A percentile compares a stretch with the other conserved stretches of the same genome.
Evolutionary conservation across 2,888 invertebrate species (phyloP).

Genomic region (Abrostola tripartita): DNA sequence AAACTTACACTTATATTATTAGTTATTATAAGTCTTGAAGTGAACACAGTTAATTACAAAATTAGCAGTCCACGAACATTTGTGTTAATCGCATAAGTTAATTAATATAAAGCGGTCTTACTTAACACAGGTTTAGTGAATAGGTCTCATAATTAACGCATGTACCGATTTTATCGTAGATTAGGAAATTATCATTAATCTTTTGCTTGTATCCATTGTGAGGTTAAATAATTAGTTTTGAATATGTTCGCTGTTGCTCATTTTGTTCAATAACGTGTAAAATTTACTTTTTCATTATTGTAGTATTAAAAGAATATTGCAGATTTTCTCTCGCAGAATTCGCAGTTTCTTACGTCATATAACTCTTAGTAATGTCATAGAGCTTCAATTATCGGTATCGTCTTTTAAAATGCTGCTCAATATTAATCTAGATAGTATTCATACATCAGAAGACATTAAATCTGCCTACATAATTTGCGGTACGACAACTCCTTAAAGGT

Average conservation of each 20-base stretch:
- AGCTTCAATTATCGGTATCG: no score
- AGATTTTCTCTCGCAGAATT: no score
- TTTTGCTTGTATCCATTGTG: slow-evolving; percentile 9
- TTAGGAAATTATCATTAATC: slow-evolving; percentile 10
- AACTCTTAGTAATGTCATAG: no score
- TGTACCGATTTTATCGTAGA: slow-evolving; percentile 22
- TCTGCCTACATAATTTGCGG: neutral
- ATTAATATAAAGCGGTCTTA: slow-evolving; percentile 54
- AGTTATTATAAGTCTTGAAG: slow-evolving; percentile 51
- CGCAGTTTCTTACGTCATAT: no score
- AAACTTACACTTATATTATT: slow-evolving; percentile 33
- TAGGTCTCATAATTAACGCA: slow-evolving; percentile 37
- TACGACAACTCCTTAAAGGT: neutral
- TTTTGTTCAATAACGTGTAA: no score
- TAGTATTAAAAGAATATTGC: no score
- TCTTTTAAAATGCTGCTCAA: no score
- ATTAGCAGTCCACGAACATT: slow-evolving; percentile 42
- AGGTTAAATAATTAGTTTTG: neutral
- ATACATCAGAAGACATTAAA: no score
- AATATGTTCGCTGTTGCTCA: no score
- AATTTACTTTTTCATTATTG: no score
- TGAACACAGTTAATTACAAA: slow-evolving; percentile 48
- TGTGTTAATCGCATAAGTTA: slow-evolving; percentile 59
- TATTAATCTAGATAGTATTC: no score
- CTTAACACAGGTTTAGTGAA: slow-evolving; percentile 42